These are phyloP conservation scores for Matsumurasca onukii DNA, from an alignment of 1,140 invertebrate genomes.

Conservation along the genomic window DNA sequence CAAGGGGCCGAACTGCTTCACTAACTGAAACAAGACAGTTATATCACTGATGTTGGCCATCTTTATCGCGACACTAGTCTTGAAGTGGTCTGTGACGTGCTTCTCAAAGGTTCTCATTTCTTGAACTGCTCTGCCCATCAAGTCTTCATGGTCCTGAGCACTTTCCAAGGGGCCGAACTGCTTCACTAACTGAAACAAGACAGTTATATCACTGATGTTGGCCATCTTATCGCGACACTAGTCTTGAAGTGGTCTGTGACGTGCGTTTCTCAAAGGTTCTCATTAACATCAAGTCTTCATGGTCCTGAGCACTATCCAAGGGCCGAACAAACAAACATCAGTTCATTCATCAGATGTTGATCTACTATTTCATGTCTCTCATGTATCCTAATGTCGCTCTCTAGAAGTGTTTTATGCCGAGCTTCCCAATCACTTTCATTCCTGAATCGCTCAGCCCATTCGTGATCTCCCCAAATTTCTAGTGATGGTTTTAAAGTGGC, in stretches of 20 bases:
- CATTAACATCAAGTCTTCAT: slow-evolving; percentile 50
- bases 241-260: slow-evolving; percentile 56
- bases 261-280: slow-evolving; percentile 55
- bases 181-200: slow-evolving; percentile 23
- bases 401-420: slow-evolving; percentile 57
- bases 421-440: slow-evolving; percentile 49
- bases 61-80: too few species aligned
- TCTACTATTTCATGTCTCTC: too few species aligned
- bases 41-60: slow-evolving; percentile 29
- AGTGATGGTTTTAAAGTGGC: too few species aligned
- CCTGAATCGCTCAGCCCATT: slow-evolving; percentile 49
- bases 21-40: slow-evolving; percentile 7
- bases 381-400: too few species aligned
- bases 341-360: slow-evolving; percentile 38
- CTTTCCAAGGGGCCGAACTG: slow-evolving; percentile 1
- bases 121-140: slow-evolving; percentile 50
- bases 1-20: slow-evolving; percentile 11
- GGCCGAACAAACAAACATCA: neutral
- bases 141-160: slow-evolving; percentile 47
- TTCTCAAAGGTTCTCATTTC: slow-evolving; percentile 52
- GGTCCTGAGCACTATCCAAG: slow-evolving; percentile 40
- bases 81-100: slow-evolving; percentile 56
- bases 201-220: slow-evolving; percentile 19
- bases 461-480: too few species aligned
- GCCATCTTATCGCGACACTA: too few species aligned